phyloP scores from a whole-genome alignment of 2,888 invertebrate species.

The Ectemnius continuus region DNA sequence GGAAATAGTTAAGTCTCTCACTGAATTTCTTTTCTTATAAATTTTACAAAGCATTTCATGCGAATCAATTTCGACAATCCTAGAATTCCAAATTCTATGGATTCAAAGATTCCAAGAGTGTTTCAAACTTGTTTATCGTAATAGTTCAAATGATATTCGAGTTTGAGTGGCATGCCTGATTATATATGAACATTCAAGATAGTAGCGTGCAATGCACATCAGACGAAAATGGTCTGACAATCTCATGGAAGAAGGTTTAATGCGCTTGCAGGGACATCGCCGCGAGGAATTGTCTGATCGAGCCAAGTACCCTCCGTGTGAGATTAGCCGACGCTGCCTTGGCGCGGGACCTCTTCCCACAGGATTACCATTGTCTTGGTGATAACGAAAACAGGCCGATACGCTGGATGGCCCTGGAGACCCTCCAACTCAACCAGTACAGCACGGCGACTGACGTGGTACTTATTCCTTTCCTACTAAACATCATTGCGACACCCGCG shows the following conservation, averaged over 20 bases:
- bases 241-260: constrained; percentile 13
- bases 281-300: constrained; percentile 89
- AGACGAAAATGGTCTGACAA: not conserved
- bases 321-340: constrained; percentile 93
- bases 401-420: constrained; percentile 96
- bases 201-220: not conserved
- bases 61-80: no score
- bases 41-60: no score
- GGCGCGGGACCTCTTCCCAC: constrained; percentile 93
- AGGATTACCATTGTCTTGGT: constrained; percentile 95
- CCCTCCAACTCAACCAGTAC: constrained; percentile 88
- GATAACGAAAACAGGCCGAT: constrained; percentile 96
- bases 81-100: no score
- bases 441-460: constrained; percentile 94
- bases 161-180: no score
- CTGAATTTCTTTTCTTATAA: no score
- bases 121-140: no score
- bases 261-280: constrained; percentile 85
- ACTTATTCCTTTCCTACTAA: constrained; percentile 71
- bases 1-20: no score
- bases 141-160: no score
- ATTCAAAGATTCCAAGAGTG: no score
- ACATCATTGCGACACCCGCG: constrained; percentile 22
- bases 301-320: constrained; percentile 84
- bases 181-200: no score